Base-by-base conservation (phyloP, 2,888 invertebrate genomes). In the Encarsia formosa region DNA sequence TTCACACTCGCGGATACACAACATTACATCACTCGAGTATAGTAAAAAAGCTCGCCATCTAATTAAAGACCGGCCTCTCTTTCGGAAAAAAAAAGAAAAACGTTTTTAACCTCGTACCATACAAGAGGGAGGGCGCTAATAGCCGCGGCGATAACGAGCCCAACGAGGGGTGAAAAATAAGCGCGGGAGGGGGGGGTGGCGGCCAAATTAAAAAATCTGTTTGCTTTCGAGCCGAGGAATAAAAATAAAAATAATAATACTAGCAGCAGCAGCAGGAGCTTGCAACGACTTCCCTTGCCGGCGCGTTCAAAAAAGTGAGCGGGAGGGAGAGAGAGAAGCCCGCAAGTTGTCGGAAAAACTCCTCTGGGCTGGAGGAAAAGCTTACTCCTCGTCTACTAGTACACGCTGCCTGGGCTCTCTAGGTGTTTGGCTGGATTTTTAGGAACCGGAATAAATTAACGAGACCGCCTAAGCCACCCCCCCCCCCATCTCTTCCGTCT, bases 291-390 rank as follows among this genome's bases (percentile, higher is more conserved):
- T 4, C 8, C n/a, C n/a, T n/a, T n/a, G n/a, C n/a, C n/a, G n/a
- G n/a, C n/a, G n/a, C n/a, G n/a, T n/a, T n/a, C n/a, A n/a, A n/a
- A n/a, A n/a, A n/a, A n/a, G n/a, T n/a, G n/a, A n/a, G n/a, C n/a
- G n/a, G 16, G 6, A 8, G 29, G 39, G 35, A 39, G 22, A n/a
- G 39, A 18, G 9, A 31, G 39, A 41, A 40, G 11, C 41, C 55
- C 38, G 35, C 52, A 49, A 52, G 22, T 51, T 22, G 48, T 34
- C 39, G 55, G 52, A 55, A 55, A 55, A 55, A 49, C 55, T 52
- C 49, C 22, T 37, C 29, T 26, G 41, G 46, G 34, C 37, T 29
- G 31, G 42, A 1, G 26, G 26, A 11, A 11, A 11, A 11, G 26
- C n/a, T n/a, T n/a, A n/a, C n/a, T n/a, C n/a, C n/a, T n/a, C n/a